Conservation (phyloP, 2,888 invertebrate species). For the Ochlodes sylvanus region DNA sequence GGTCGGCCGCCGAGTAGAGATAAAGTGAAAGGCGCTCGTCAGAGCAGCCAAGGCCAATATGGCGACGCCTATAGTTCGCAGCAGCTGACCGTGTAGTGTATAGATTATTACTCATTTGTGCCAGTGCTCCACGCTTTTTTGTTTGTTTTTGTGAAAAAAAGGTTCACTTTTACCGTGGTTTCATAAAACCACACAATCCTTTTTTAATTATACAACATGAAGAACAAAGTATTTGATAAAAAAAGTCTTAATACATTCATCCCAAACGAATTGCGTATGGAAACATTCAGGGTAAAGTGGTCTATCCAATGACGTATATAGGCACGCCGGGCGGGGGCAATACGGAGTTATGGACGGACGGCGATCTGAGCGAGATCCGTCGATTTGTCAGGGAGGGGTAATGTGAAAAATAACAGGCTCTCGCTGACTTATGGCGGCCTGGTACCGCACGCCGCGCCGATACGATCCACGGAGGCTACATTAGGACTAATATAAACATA, state of each 20-base stretch:
- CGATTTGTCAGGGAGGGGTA: slow-evolving; percentile 29
- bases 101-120: too few relatives aligned
- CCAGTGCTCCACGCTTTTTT: too few relatives aligned
- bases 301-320: slow-evolving; percentile 30
- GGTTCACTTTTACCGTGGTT: too few relatives aligned
- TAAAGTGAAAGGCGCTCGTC: too few relatives aligned
- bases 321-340: slow-evolving; percentile 7
- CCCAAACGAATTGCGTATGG: neutral
- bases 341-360: slow-evolving; percentile 18
- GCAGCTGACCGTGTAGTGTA: too few relatives aligned
- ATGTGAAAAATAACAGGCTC: slow-evolving; percentile 42
- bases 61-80: too few relatives aligned
- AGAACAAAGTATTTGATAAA: too few relatives aligned
- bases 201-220: too few relatives aligned
- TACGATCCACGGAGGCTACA: neutral
- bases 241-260: slow-evolving; percentile 1
- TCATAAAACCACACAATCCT: too few relatives aligned
- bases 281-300: slow-evolving; percentile 15
- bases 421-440: slow-evolving; percentile 37
- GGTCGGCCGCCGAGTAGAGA: too few relatives aligned
- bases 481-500: slow-evolving; percentile 15
- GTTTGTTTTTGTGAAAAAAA: too few relatives aligned
- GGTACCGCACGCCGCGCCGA: slow-evolving; percentile 22
- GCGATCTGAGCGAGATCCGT: slow-evolving; percentile 27
- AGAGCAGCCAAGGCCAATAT: too few relatives aligned